These are phyloP conservation scores for Eurosta solidaginis DNA, from an alignment of 1,140 invertebrate species.

Conservation along the genomic window DNA sequence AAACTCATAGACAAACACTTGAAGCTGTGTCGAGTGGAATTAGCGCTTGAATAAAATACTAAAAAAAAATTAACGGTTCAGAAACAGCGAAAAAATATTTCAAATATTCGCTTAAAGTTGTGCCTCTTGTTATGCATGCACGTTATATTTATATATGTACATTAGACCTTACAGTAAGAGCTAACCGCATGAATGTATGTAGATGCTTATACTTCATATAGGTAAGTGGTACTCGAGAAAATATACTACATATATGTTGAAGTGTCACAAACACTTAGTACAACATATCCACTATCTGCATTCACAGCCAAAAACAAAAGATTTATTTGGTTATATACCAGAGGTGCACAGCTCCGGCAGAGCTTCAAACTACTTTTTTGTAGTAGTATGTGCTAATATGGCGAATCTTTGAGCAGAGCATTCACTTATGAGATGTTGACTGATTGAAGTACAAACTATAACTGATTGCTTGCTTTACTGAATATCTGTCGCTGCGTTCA, in stretches of 20 bases:
- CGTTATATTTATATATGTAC: neutral
- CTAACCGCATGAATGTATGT: too few species aligned
- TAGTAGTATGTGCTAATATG: too few species aligned
- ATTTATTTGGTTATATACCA: neutral
- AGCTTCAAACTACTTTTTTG: too few species aligned
- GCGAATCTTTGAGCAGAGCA: too few species aligned
- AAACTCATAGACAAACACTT: neutral
- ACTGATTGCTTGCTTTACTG: too few species aligned
- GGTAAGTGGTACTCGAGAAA: neutral
- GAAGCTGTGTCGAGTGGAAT: neutral
- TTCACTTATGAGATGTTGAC: too few species aligned
- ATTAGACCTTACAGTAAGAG: too few species aligned
- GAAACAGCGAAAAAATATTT: neutral
- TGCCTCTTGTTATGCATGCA: neutral
- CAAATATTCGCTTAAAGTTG: neutral
- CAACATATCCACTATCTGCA: neutral
- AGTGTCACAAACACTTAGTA: slow-evolving; percentile 7
- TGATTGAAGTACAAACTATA: too few species aligned
- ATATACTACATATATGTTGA: neutral
- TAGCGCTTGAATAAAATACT: neutral
- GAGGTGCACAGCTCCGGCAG: too few species aligned
- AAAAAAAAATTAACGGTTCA: neutral
- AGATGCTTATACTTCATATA: too few species aligned
- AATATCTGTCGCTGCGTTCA: too few species aligned
- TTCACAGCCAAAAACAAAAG: neutral